These are phyloP conservation scores for Meganola albula DNA, from an alignment of 2,888 invertebrate species.

Conservation along the genomic window DNA sequence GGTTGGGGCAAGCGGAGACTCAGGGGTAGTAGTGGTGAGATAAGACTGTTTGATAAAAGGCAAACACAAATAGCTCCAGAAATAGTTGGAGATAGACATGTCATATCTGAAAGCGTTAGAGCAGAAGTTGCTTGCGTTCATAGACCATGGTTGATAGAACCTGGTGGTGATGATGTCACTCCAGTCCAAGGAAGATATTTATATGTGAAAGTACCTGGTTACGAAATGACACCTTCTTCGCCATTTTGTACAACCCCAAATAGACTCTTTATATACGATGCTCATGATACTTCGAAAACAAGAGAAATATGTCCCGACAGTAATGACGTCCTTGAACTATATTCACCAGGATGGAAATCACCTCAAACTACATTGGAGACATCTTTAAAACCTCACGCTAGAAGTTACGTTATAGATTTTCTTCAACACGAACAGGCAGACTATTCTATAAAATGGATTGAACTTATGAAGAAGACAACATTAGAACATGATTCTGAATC, in stretches of 20 bases:
- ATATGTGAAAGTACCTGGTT: constrained; percentile 83
- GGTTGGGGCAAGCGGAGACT: constrained; percentile 81
- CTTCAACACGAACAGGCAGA: constrained; percentile 84
- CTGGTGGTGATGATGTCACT: constrained; percentile 82
- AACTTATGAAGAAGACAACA: constrained; percentile 82
- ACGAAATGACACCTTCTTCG: constrained; percentile 69
- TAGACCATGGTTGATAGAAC: constrained; percentile 88
- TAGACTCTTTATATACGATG: constrained; percentile 84
- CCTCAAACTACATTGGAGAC: constrained; percentile 63
- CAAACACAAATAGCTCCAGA: constrained; percentile 62
- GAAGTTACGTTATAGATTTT: constrained; percentile 86
- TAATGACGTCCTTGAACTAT: constrained; percentile 79
- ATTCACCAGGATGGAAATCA: constrained; percentile 83
- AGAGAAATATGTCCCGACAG: constrained; percentile 83
- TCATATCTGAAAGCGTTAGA: constrained; percentile 72
- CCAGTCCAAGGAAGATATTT: constrained; percentile 80
- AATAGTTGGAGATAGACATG: constrained; percentile 67
- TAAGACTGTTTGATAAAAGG: constrained; percentile 80
- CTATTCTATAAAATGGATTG: constrained; percentile 88
- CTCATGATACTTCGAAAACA: constrained; percentile 78
- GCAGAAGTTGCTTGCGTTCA: constrained; percentile 81
- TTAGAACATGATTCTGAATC: constrained; percentile 71
- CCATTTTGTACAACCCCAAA: constrained; percentile 82
- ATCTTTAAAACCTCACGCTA: constrained; percentile 75
- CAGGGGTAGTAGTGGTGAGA: constrained; percentile 85